A percentile compares a stretch with the other conserved stretches of the same genome.
Evolutionary conservation across 2,797 vertebrate genomes (phyloP).

Genomic region (Artibeus lituratus): DNA sequence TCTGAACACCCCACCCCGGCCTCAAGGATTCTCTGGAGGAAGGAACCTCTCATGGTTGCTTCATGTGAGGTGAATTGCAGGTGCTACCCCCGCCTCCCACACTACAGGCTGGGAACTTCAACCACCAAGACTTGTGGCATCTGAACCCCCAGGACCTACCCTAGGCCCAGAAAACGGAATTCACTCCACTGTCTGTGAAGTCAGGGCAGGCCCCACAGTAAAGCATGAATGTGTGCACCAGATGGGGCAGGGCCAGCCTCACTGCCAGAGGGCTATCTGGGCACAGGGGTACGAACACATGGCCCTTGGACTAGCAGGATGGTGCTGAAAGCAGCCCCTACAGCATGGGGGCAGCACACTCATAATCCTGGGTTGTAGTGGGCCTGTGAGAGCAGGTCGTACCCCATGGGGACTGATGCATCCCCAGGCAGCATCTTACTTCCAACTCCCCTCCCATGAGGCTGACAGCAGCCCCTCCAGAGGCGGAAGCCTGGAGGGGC

Average conservation of each 20-base stretch:
- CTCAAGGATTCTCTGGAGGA: neutral
- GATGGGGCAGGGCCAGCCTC: neutral
- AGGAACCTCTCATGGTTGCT: neutral
- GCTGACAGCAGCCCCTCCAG: neutral
- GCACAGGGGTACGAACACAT: neutral
- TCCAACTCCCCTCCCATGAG: neutral
- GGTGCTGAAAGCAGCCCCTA: neutral
- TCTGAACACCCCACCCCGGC: neutral
- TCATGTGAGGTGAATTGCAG: neutral
- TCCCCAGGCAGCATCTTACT: neutral
- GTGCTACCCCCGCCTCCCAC: neutral
- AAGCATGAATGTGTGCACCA: neutral
- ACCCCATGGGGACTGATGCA: rapidly evolving
- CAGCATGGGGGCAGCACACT: rapidly evolving
- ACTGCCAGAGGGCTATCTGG: neutral
- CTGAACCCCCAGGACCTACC: neutral
- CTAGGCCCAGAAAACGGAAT: neutral
- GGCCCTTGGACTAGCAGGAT: neutral
- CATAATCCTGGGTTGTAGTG: neutral
- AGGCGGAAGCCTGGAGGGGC: neutral
- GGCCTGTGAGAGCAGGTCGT: neutral
- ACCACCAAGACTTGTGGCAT: neutral
- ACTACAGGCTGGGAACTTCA: too few relatives aligned
- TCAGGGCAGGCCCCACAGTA: neutral
- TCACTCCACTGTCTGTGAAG: neutral